These are phyloP conservation scores for Diadumene lineata DNA, from an alignment of 92 coral and sea anemone species.

Conservation along the genomic window DNA sequence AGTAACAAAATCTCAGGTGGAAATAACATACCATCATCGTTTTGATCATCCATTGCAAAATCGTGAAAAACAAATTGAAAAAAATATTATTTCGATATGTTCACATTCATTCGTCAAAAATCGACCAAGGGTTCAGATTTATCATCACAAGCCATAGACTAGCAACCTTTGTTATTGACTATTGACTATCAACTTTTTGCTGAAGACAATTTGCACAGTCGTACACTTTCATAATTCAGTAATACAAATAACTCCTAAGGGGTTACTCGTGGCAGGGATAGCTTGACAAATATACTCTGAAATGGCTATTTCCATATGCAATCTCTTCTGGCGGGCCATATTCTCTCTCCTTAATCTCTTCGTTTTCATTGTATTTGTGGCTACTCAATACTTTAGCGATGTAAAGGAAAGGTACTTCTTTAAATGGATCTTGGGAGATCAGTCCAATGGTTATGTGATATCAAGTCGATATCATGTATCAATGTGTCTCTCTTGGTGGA, in stretches of 20 bases:
- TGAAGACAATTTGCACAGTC: too few relatives aligned
- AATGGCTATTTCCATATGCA: not conserved
- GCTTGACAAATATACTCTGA: not conserved
- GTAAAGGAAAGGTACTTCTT: conserved; percentile 21
- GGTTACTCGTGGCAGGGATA: not conserved
- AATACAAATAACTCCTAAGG: not conserved
- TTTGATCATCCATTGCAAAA: too few relatives aligned
- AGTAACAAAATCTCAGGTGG: too few relatives aligned
- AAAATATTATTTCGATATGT: too few relatives aligned
- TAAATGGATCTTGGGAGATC: conserved; percentile 24
- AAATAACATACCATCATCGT: too few relatives aligned
- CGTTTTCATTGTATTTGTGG: conserved; percentile 13
- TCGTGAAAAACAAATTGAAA: too few relatives aligned
- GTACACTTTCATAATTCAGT: too few relatives aligned
- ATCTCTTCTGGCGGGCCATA: conserved; percentile 8
- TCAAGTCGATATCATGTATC: conserved; percentile 7
- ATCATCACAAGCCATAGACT: too few relatives aligned
- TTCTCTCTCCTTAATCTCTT: conserved; percentile 21
- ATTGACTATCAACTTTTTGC: too few relatives aligned
- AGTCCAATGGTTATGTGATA: conserved; percentile 5
- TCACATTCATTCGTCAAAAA: too few relatives aligned
- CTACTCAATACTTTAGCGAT: conserved; percentile 1
- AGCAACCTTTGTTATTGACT: too few relatives aligned
- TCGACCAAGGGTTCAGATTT: too few relatives aligned
- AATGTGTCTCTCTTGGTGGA: conserved; percentile 19